phyloP scores from a whole-genome alignment of 2,888 invertebrate species.

The Hanleya hanleyi region DNA sequence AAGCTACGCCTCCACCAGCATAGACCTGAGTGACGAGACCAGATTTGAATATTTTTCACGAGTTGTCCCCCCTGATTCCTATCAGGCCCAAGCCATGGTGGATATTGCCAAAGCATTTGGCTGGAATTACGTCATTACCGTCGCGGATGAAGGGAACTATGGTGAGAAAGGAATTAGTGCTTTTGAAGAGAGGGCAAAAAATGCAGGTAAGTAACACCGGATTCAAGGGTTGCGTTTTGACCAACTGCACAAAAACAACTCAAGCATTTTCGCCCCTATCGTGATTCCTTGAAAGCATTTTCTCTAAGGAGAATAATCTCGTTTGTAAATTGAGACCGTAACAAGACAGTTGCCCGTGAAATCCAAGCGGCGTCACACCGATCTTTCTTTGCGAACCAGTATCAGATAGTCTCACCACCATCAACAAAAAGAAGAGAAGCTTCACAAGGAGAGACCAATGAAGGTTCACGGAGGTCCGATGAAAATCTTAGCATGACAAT shows the following conservation, averaged over 20 bases:
- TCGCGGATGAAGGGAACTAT: slow-evolving; percentile 85
- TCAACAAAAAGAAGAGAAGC: too few species aligned
- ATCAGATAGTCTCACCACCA: too few species aligned
- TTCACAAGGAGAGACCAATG: too few species aligned
- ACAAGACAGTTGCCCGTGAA: too few species aligned
- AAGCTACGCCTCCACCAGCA: slow-evolving; percentile 82
- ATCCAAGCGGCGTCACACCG: too few species aligned
- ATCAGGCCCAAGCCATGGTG: slow-evolving; percentile 80
- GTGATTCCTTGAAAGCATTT: background rate
- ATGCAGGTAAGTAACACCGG: slow-evolving; percentile 57
- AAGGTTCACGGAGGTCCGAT: too few species aligned
- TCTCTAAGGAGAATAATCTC: too few species aligned
- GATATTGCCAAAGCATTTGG: slow-evolving; percentile 80
- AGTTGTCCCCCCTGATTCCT: slow-evolving; percentile 75
- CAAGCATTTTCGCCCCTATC: too few species aligned
- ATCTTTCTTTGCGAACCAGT: too few species aligned
- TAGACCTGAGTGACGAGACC: slow-evolving; percentile 83
- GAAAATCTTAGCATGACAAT: too few species aligned
- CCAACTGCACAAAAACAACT: background rate
- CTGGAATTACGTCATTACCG: slow-evolving; percentile 85
- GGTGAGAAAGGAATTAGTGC: slow-evolving; percentile 80
- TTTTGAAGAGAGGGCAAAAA: slow-evolving; percentile 68
- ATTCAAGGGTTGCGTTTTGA: background rate
- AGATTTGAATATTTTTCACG: slow-evolving; percentile 83
- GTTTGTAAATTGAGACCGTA: too few species aligned